Evolutionary conservation across 2,888 invertebrate genomes (phyloP), one percentile per base, ranked within the genome.

Genomic region (Teleiodes luculella): DNA sequence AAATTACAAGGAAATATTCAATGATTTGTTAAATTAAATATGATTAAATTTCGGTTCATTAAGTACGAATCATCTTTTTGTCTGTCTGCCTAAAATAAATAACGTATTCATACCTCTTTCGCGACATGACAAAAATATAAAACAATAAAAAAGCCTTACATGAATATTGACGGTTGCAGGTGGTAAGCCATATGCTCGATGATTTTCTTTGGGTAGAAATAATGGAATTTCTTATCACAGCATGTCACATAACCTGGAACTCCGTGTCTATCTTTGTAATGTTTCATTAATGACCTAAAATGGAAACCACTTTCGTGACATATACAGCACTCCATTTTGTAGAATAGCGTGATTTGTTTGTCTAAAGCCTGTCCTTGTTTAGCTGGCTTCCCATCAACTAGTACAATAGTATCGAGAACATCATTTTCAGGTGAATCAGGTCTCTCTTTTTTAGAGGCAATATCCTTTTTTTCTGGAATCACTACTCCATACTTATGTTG

Each of bases 181-280:
- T 89, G 89, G 59, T 70, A 88, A 3, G 89, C 89, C 89, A 89
- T 89, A 58, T 89, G 89, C 62, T 89, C 89, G 45, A 89, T 87
- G 49, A 89, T 87, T 66, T 83, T 89, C 64, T 86, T 89, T 0
- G 89, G 88, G 62, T 86, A 86, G 61, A 89, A 89, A 58, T 87
- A 89, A 60, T 89, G 89, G 63, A 87, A 87, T 59, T 89, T 88
- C 67, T 87, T 89, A 1, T 86, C 80, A 57, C 89, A 89, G 59
- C 89, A 89, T 3, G 86, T 78, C 1, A 89, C 85, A 57, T 89
- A 89, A 43, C 89, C 89, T 0, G 89, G 89, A 6, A 89, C 89
- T 0, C 89, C 89, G 56, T 89, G 89, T 53, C 87, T 74, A 1
- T 89, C 88, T 64, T 86, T 89, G 65, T 89, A 89, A 65, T 89